Evolutionary conservation across 2,113 vertebrate species (phyloP), one percentile per base, ranked within the genome.

Genomic region (Misgurnus anguillicaudatus): DNA sequence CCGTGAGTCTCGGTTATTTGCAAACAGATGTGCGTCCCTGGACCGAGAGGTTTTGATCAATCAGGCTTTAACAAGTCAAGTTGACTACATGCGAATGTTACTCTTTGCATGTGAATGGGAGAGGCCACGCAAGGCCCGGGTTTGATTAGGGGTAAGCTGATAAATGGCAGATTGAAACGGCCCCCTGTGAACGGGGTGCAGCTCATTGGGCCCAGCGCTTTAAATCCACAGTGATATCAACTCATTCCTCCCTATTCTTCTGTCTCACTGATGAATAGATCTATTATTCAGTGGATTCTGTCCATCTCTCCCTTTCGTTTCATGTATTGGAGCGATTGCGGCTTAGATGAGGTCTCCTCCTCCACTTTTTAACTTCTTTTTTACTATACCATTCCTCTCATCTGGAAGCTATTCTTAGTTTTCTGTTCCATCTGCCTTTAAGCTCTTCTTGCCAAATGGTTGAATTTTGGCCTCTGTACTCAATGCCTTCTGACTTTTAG

Each of bases 61-160:
- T 92, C 93, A 92, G 87, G 91, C 92, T 84, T 93, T 90, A 93
- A 93, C 91, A 93, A 94, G 92, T 94, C 90, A 91, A 93, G 89
- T 93, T 91, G 92, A 93, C 92, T 90, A 61, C 88, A 90, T 89
- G 85, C 87, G 87, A 93, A 92, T 93, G 91, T 92, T 84, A 81
- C 77, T 68, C 82, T 93, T 93, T 91, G 91, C 92, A 92, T 93
- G 87, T 87, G 89, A 94, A 93, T 89, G 83, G 41, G 70, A 14
- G 84, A 84, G 85, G 66, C 84, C 78, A 72, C 39, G 47, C 83
- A 87, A 87, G 88, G 90, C 88, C 90, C 85, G 89, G 83, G 88
- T 91, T 91, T 91, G 88, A 93, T 92, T 89, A 91, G 89, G 85
- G 83, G 87, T 91, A 90, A 93, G 92, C 91, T 91, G 92, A 93